These are phyloP conservation scores for Volucella bombylans DNA, from an alignment of 2,888 invertebrate species.

Conservation along the genomic window DNA sequence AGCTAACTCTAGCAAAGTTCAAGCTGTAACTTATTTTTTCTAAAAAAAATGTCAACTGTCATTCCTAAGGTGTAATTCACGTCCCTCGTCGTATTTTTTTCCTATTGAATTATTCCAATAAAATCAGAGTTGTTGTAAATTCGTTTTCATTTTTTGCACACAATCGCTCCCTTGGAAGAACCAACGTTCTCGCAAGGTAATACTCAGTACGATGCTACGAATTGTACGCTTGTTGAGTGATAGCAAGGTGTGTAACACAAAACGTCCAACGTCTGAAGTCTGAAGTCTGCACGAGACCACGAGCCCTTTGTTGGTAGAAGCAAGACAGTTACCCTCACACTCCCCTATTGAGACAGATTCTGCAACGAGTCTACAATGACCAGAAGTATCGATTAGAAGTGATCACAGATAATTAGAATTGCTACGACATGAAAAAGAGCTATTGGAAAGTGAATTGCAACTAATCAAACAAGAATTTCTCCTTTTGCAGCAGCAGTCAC, in stretches of 20 bases:
- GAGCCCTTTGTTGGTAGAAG: neutral
- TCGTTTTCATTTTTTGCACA: neutral
- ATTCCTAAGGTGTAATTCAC: neutral
- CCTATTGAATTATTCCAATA: neutral
- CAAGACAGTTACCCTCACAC: constrained; percentile 7
- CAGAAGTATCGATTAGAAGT: neutral
- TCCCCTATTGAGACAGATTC: constrained; percentile 4
- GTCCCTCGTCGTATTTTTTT: neutral
- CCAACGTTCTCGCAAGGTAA: neutral
- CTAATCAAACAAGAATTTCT: constrained; percentile 1
- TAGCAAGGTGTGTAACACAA: neutral
- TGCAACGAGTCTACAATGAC: constrained; percentile 5
- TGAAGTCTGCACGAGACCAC: constrained; percentile 6
- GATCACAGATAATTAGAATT: constrained; percentile 8
- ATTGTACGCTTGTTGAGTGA: constrained; percentile 1
- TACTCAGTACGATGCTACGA: constrained; percentile 4
- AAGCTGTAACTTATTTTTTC: constrained; percentile 3
- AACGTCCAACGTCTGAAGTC: neutral
- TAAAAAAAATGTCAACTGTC: neutral
- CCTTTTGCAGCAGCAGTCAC: constrained; percentile 8
- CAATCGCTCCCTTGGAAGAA: neutral
- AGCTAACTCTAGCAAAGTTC: neutral
- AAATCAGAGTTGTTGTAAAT: constrained; percentile 4
- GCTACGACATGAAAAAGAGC: constrained; percentile 5
- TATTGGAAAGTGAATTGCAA: constrained; percentile 11